Evolutionary conservation across 2,113 vertebrate species (phyloP), one percentile per base, ranked within the genome.

Genomic region (Entelurus aequoreus): DNA sequence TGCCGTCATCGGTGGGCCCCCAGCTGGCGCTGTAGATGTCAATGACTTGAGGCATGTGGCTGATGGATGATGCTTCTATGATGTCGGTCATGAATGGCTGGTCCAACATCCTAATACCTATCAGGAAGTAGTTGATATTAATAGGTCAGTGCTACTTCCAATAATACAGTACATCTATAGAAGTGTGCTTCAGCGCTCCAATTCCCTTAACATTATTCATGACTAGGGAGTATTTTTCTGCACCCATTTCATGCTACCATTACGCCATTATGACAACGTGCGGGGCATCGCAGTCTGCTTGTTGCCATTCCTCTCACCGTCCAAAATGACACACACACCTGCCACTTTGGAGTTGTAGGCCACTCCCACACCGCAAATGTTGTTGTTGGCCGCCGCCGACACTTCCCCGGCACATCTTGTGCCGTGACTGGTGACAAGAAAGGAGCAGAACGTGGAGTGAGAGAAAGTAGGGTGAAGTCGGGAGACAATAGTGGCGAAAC

Each of bases 81-180:
- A 99, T 95, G 79, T 99, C 97, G 0, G 97, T 99, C 97, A 99
- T 99, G 56, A 99, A 99, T 0, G 97, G 97, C 77, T 99, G 97
- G 85, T 99, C 97, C 7, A 99, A 72, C 97, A 99, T 99, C 48
- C 97, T 91, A 78, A 99, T 99, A 52, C 97, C 97, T 99, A 83
- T 14, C 15, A 12, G 16, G 55, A 46, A 46, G 12, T 9, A 9
- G 4, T 46, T 12, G 11, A 6, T 28, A 13, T 53, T 53, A 28
- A 28, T 28, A 28, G 1, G 4, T 28, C 28, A 2, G 28, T 28
- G 28, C 28, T 28, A 28, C 28, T 3, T 28, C 28, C 28, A 35
- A 6, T 9, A 52, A 52, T 50, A 19, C 10, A 0, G 16, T 4
- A 12, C 5, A 28, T 10, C 16, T 11, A 52, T 28, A 21, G 8